Evolutionary conservation across 2,113 vertebrate species (phyloP), one percentile per base, ranked within the genome.

Genomic region (Sinocyclocheilus rhinocerous): DNA sequence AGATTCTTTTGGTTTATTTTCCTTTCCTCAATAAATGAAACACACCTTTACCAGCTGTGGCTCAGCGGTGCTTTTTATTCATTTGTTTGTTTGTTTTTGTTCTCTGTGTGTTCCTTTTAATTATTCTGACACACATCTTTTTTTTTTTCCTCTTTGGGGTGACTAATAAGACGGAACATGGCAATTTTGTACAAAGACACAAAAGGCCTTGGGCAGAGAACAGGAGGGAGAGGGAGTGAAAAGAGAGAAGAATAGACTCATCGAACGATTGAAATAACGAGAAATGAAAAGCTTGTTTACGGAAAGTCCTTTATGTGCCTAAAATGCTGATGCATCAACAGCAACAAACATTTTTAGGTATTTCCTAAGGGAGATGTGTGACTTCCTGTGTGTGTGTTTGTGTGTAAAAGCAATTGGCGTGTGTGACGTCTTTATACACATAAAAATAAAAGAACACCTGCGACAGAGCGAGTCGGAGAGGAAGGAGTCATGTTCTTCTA

Each of bases 1-100:
- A 83, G 81, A 84, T 36, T 59, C 50, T 84, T 84, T 84, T 84
- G 81, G 69, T 84, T 84, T 73, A 52, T 84, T 73, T 83, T 84
- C 52, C 81, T 84, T 55, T 84, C 81, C 69, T 84, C 69, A 84
- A 84, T 84, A 84, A 84, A 84, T 59, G 69, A 73, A 84, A 83
- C 29, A 55, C 67, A 39, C 73, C 69, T 84, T 82, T 59, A 84
- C 69, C 65, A 84, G 50, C 81, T 73, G 24, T 82, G 80, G 9
- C 80, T 70, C 80, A 70, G 15, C 26, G 1, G 16, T 82, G 63
- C 18, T 81, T 81, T 67, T 65, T 50, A 81, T 69, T 61, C 22
- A 29, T 18, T 67, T 8, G 33, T 39, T 69, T 82, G n/a, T 29
- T 83, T 55, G 81, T 73, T 83, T 73, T 83, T 57, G 48, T 24